Percentiles rank a stretch among this genome's conserved stretches.
Conservation (phyloP, 2,113 vertebrate genomes). For the Pica pica region DNA sequence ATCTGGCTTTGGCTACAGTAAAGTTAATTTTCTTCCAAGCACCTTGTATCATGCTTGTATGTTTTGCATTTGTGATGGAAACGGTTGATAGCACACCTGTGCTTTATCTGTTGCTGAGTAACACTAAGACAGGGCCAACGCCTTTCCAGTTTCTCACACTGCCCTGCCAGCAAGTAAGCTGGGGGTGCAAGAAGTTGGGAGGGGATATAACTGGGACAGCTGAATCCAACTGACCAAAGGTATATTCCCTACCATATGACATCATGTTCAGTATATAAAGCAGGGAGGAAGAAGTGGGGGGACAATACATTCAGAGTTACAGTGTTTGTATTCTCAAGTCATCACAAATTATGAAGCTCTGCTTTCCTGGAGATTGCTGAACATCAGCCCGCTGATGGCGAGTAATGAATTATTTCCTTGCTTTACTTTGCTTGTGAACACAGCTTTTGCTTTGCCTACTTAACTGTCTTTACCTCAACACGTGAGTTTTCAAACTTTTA, state of each 20-base stretch:
- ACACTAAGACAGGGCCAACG: background rate
- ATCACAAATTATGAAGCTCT: accelerated
- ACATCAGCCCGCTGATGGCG: accelerated
- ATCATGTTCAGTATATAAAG: background rate
- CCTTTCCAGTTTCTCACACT: background rate
- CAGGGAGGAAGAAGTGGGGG: accelerated
- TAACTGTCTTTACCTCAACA: background rate
- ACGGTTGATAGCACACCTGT: background rate
- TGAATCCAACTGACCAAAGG: background rate
- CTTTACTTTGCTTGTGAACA: background rate
- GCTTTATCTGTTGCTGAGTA: background rate
- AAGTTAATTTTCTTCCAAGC: background rate
- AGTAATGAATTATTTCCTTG: background rate
- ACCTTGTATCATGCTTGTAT: background rate
- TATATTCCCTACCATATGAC: background rate
- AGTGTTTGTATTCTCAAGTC: background rate
- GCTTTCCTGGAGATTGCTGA: background rate
- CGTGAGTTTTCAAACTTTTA: accelerated
- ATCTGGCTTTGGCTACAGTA: background rate
- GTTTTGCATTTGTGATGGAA: background rate
- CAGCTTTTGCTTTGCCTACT: background rate
- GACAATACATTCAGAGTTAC: accelerated
- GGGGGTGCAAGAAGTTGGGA: background rate
- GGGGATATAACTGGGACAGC: background rate
- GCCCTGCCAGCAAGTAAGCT: accelerated